A percentile compares a stretch with the other conserved stretches of the same genome.
Evolutionary conservation across 2,888 invertebrate species (phyloP).

Genomic region (Eupithecia subfuscata): DNA sequence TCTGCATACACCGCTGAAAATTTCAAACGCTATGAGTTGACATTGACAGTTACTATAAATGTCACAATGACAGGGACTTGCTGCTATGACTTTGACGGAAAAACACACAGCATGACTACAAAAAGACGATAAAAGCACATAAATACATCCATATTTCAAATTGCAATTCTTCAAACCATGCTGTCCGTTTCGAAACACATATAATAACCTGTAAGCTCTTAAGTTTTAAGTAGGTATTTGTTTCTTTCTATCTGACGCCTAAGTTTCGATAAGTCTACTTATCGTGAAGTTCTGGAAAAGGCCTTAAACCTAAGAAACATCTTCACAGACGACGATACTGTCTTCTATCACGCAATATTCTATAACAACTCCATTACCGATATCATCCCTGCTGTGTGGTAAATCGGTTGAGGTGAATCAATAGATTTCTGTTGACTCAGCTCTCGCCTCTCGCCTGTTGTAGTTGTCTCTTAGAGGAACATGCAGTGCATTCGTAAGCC

Average conservation of each 20-base stretch:
- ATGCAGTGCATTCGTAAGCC: slow-evolving; percentile 2
- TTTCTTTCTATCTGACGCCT: neutral
- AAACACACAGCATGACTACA: too few species aligned
- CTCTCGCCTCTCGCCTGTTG: neutral
- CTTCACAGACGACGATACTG: too few species aligned
- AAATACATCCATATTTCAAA: too few species aligned
- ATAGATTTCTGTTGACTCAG: neutral
- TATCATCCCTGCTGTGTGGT: neutral
- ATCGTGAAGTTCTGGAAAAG: neutral
- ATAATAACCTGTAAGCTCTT: neutral
- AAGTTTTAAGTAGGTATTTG: neutral
- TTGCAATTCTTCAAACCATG: too few species aligned
- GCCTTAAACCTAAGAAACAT: neutral
- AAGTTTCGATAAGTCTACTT: neutral
- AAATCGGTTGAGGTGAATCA: neutral
- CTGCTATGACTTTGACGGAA: too few species aligned
- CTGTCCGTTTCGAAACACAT: too few species aligned
- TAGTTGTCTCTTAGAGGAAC: neutral
- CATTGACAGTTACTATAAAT: too few species aligned
- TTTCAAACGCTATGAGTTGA: too few species aligned
- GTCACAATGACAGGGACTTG: too few species aligned
- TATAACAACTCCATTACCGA: neutral
- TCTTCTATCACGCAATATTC: neutral
- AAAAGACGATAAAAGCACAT: too few species aligned
- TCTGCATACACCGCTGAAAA: too few species aligned